Evolutionary conservation across 2,113 vertebrate species (phyloP).

Genomic region (Formicarius rufipectus): DNA sequence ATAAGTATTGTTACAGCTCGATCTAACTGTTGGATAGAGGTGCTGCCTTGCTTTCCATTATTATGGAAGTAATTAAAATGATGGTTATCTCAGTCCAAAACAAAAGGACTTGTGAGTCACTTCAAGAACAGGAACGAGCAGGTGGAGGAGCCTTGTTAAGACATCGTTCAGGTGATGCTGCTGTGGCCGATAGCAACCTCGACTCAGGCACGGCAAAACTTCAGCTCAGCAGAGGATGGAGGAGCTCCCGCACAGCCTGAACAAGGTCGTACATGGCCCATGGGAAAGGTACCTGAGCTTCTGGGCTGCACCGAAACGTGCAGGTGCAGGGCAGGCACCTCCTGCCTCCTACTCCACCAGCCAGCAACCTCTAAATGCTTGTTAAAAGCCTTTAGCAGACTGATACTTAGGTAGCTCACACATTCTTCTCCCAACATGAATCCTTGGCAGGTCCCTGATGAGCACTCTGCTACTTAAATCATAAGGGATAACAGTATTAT

Average conservation of each 20-base stretch:
- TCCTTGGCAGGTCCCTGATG: not conserved
- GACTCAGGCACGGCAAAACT: not conserved
- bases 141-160: not conserved
- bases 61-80: not conserved
- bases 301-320: not conserved
- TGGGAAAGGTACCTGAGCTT: not conserved
- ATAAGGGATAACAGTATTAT: not conserved
- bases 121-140: not conserved
- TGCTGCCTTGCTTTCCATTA: not conserved
- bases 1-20: not conserved
- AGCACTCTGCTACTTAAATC: not conserved
- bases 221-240: not conserved
- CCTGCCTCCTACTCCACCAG: not conserved
- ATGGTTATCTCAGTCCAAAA: not conserved
- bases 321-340: not conserved
- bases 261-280: not conserved
- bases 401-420: not conserved
- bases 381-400: not conserved
- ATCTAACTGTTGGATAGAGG: not conserved
- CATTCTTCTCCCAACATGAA: not conserved
- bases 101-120: not conserved
- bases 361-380: not conserved
- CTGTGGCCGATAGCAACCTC: not conserved
- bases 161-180: not conserved
- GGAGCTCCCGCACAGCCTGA: not conserved